Evolutionary conservation across 2,888 invertebrate species (phyloP).

Genomic region (Diploptera punctata): DNA sequence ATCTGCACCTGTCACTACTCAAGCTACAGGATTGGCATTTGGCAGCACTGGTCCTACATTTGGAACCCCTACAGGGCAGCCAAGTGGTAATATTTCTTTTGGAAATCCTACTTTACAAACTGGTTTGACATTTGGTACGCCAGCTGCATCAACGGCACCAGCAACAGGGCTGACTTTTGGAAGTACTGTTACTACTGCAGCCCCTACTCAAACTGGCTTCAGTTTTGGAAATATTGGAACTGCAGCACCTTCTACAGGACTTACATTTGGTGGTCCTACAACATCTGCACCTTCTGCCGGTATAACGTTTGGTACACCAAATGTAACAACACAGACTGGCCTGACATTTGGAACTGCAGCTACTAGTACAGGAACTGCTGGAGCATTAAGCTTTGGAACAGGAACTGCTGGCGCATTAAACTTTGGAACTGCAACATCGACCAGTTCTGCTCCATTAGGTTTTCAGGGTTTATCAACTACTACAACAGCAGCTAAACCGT

Average conservation of each 20-base stretch:
- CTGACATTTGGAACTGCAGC: constrained; percentile 39
- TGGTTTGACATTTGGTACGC: constrained; percentile 36
- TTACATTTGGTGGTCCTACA: constrained; percentile 28
- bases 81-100: constrained; percentile 33
- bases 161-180: constrained; percentile 37
- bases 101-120: constrained; percentile 33
- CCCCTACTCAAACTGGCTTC: constrained; percentile 46
- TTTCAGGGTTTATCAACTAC: not conserved
- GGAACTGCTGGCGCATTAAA: not conserved
- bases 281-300: constrained; percentile 45
- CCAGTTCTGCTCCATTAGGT: constrained; percentile 8
- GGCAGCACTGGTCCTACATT: constrained; percentile 35
- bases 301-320: constrained; percentile 53
- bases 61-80: constrained; percentile 29
- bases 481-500: constrained; percentile 2
- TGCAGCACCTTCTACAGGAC: constrained; percentile 12
- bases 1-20: constrained; percentile 33
- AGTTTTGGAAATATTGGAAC: constrained; percentile 37
- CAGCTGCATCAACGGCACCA: constrained; percentile 24
- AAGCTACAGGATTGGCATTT: constrained; percentile 44
- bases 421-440: constrained; percentile 26
- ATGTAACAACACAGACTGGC: constrained; percentile 44
- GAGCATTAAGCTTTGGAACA: constrained; percentile 1
- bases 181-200: constrained; percentile 41
- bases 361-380: constrained; percentile 43